Conservation (phyloP, 2,113 vertebrate genomes). For the Sus scrofa region T2T-Sscrofa CM000813.6:153038501-153039000, state of each 20-base stretch:
- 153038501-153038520: no score
- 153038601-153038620: not conserved
- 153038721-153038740: not conserved
- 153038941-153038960: not conserved
- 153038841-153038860: not conserved
- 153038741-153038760: not conserved
- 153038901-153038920: not conserved
- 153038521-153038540: no score
- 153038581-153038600: not conserved
- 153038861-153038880: not conserved
- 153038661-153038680: not conserved
- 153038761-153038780: not conserved
- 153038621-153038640: not conserved
- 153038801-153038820: slow-evolving; percentile 26
- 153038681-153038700: not conserved
- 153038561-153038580: not conserved
- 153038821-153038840: slow-evolving; percentile 9
- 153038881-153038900: slow-evolving; percentile 17
- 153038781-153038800: not conserved
- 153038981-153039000: not conserved
- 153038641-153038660: not conserved
- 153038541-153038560: not conserved
- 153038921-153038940: not conserved
- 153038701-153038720: not conserved
- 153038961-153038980: not conserved